These are phyloP conservation scores for Chrysotoxum bicinctum DNA, from an alignment of 2,888 invertebrate genomes.

Conservation along the genomic window DNA sequence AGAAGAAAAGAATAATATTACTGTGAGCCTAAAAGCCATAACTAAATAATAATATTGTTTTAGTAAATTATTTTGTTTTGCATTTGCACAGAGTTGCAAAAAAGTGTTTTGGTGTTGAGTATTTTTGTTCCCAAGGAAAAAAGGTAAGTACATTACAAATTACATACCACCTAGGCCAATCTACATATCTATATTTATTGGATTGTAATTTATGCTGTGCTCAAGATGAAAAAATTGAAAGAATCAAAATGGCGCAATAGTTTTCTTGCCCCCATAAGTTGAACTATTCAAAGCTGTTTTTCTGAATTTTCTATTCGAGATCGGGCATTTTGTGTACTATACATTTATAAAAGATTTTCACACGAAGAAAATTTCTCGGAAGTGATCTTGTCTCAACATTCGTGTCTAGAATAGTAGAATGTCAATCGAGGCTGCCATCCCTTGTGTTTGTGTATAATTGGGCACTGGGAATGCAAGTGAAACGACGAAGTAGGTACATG, in stretches of 20 bases:
- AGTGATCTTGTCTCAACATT: background rate
- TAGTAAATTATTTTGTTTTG: background rate
- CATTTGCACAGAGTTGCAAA: constrained; percentile 14
- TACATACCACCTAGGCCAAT: background rate
- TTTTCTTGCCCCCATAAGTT: background rate
- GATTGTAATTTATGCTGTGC: background rate
- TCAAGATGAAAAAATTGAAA: background rate
- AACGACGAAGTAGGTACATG: background rate
- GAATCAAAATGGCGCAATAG: constrained; percentile 29
- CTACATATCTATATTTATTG: background rate
- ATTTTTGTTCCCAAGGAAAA: constrained; percentile 2
- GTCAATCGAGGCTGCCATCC: background rate
- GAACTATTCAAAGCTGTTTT: background rate
- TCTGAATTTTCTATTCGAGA: background rate
- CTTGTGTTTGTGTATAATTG: background rate
- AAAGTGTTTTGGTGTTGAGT: constrained; percentile 6
- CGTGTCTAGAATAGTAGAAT: background rate
- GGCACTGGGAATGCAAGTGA: background rate
- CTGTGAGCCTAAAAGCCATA: background rate
- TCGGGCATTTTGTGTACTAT: background rate
- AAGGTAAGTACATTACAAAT: constrained; percentile 2
- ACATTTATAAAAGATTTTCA: background rate
- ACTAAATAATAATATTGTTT: background rate
- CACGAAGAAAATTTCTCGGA: background rate
- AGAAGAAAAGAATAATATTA: background rate